Conservation (phyloP, 2,113 vertebrate genomes). For the Cebidichthys violaceus region DNA sequence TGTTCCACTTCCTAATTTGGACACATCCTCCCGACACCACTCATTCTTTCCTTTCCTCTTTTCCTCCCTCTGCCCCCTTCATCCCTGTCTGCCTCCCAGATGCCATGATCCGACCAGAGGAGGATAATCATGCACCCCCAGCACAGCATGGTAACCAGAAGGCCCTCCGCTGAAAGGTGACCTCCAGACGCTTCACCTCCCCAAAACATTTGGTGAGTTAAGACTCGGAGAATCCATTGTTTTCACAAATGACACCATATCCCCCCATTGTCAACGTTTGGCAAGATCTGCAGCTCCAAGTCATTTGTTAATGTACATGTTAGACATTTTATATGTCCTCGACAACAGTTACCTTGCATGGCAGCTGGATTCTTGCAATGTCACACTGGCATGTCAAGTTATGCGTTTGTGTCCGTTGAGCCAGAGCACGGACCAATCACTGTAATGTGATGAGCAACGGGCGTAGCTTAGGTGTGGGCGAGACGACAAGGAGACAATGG, state of each 20-base stretch:
- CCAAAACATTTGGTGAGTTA: constrained; percentile 77
- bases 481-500: no score
- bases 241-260: constrained; percentile 33
- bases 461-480: no score
- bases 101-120: constrained; percentile 60
- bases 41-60: constrained; percentile 36
- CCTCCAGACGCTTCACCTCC: constrained; percentile 74
- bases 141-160: constrained; percentile 70
- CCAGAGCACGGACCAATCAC: not conserved
- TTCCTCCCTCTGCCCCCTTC: constrained; percentile 45
- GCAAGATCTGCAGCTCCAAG: constrained; percentile 11
- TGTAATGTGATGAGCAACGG: not conserved
- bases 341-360: not conserved
- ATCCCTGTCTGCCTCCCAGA: constrained; percentile 63
- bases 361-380: not conserved
- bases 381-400: not conserved
- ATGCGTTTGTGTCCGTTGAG: not conserved
- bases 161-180: constrained; percentile 77
- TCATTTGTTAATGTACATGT: constrained; percentile 29
- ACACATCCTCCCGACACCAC: constrained; percentile 28
- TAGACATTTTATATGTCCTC: constrained; percentile 29
- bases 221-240: constrained; percentile 33
- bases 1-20: constrained; percentile 64
- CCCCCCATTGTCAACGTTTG: constrained; percentile 1
- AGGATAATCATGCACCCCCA: constrained; percentile 55